phyloP scores from a whole-genome alignment of 2,113 vertebrate species.

The Mesocricetus auratus region DNA sequence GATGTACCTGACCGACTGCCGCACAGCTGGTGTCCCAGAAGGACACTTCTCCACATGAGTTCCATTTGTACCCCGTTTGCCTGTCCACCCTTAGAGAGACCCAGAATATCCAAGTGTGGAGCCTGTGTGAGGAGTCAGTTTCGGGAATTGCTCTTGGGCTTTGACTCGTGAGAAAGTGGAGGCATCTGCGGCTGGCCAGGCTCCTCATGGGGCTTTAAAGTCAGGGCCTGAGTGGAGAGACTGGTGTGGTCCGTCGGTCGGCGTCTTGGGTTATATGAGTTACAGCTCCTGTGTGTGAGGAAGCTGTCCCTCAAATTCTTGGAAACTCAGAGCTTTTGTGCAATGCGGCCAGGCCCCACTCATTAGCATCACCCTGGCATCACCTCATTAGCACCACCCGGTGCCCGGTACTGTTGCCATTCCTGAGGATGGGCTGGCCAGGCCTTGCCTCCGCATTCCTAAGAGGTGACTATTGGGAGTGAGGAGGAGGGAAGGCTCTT shows the following conservation, averaged over 20 bases:
- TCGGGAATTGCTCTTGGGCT: accelerated
- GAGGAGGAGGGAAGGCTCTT: background rate
- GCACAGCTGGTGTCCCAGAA: background rate
- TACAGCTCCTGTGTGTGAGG: background rate
- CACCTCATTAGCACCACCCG: background rate
- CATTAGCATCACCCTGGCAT: background rate
- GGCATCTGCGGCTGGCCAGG: background rate
- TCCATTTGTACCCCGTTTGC: background rate
- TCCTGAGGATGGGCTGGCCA: background rate
- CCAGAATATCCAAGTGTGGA: accelerated
- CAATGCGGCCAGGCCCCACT: too few species aligned
- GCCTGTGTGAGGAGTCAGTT: background rate
- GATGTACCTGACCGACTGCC: accelerated
- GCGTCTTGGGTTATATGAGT: background rate
- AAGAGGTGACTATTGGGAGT: constrained; percentile 16
- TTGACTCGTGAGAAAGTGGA: accelerated
- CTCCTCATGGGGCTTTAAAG: accelerated
- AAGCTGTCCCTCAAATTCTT: background rate
- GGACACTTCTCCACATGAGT: background rate
- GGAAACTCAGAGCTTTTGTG: background rate
- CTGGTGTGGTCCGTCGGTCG: background rate
- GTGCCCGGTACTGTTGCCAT: background rate
- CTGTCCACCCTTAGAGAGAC: background rate
- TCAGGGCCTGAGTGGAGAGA: background rate
- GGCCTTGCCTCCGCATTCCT: constrained; percentile 33